A percentile compares a stretch with the other conserved stretches of the same genome.
Evolutionary conservation across 2,113 vertebrate species (phyloP).

Genomic region (Procavia capensis): DNA sequence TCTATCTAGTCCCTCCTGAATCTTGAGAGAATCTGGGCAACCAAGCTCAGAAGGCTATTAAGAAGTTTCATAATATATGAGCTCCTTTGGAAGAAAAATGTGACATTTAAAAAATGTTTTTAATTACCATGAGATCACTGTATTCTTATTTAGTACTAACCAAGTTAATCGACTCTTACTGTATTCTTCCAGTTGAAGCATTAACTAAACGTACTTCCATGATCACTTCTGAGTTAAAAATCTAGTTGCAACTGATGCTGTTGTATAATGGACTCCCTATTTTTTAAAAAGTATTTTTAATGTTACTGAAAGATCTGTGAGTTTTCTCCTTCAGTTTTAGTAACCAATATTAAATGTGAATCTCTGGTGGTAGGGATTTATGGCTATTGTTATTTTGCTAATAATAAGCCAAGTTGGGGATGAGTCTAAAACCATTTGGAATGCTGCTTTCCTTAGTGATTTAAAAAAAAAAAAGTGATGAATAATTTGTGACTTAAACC

Average conservation of each 20-base stretch:
- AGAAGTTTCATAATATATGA: slow-evolving; percentile 57
- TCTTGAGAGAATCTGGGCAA: slow-evolving; percentile 60
- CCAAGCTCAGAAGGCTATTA: slow-evolving; percentile 62
- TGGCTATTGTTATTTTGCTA: slow-evolving; percentile 59
- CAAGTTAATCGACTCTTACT: slow-evolving; percentile 7
- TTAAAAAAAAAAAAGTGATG: slow-evolving; percentile 54
- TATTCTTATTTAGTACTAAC: slow-evolving; percentile 48
- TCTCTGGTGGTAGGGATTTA: slow-evolving; percentile 62
- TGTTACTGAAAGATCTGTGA: slow-evolving; percentile 49
- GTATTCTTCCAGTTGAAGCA: slow-evolving; percentile 16
- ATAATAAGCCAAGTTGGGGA: slow-evolving; percentile 12
- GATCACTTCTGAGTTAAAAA: slow-evolving; percentile 51
- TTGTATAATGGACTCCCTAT: background rate
- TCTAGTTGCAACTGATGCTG: slow-evolving; percentile 22
- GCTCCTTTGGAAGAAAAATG: slow-evolving; percentile 65
- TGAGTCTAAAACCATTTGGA: slow-evolving; percentile 55
- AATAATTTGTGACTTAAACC: slow-evolving; percentile 42
- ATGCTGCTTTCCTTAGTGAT: slow-evolving; percentile 54
- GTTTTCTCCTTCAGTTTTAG: slow-evolving; percentile 54
- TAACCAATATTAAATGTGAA: slow-evolving; percentile 47
- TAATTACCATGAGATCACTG: slow-evolving; percentile 7
- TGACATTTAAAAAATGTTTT: slow-evolving; percentile 39
- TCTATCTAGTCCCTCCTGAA: slow-evolving; percentile 53
- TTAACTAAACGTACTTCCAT: slow-evolving; percentile 3
- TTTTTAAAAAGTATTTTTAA: slow-evolving; percentile 44